A percentile compares a stretch with the other conserved stretches of the same genome.
Evolutionary conservation across 2,888 invertebrate species (phyloP).

Genomic region (Coecobrya sp.): DNA sequence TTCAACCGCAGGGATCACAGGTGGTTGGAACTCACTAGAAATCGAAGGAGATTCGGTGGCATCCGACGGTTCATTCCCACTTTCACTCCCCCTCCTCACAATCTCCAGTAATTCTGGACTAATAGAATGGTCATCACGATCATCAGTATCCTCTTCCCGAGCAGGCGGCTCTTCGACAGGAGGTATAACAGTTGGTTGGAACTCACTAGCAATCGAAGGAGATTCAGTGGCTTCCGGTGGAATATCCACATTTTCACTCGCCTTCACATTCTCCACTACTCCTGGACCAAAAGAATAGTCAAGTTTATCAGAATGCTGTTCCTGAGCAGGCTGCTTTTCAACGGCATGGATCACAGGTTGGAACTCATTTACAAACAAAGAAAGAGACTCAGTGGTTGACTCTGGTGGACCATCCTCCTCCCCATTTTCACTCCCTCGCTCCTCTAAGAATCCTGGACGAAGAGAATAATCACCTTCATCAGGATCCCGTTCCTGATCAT

Average conservation of each 20-base stretch:
- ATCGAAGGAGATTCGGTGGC: not conserved
- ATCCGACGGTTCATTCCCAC: not conserved
- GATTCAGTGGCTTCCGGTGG: not conserved
- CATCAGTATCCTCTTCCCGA: not conserved
- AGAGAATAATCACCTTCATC: not conserved
- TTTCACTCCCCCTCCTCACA: not conserved
- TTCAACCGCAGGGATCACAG: not conserved
- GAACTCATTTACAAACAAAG: not conserved
- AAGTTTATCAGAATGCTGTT: not conserved
- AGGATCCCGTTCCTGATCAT: not conserved
- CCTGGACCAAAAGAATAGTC: not conserved
- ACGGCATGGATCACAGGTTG: not conserved
- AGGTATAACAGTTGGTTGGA: not conserved
- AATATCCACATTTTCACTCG: not conserved
- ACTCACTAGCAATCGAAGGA: not conserved
- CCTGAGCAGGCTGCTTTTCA: not conserved
- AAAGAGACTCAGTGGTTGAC: no score
- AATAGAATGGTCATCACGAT: not conserved
- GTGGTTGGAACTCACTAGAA: not conserved
- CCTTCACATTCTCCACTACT: not conserved
- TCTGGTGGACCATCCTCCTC: not conserved
- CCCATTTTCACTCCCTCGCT: not conserved
- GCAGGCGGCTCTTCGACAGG: not conserved
- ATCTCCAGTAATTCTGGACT: no score
- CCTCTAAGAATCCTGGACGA: no score